Evolutionary conservation across 2,113 vertebrate species (phyloP), one percentile per base, ranked within the genome.

Genomic region (Gymnorhina tibicen): DNA sequence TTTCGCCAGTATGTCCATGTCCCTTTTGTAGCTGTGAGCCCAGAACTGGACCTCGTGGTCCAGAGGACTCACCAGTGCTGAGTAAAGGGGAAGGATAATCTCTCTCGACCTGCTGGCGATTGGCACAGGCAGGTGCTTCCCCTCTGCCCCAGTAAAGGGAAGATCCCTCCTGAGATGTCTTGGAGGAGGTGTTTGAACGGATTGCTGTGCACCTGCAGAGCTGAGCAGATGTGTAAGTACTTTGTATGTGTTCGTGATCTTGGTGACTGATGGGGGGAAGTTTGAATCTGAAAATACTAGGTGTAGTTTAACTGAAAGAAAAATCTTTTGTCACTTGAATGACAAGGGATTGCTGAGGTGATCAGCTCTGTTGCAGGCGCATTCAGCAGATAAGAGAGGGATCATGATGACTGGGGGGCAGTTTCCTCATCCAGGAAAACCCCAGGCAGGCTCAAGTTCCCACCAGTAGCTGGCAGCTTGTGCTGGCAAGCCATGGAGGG

Each of bases 351-450:
- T 55, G 13, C 27, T 50, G 42, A 58, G 42, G 42, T 33, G 10
- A 42, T 50, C 10, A 37, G 22, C 18, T 77, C 8, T 27, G 15
- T 24, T 42, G 32, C 35, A 58, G 27, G 18, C 10, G 50, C 7
- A 3, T 64, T 50, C 27, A 64, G 35, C 42, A 77, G 49, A 9
- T 33, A 16, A 63, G 46, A 4, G 2, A 42, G 32, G 27, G 10
- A 56, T 64, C 27, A 12, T 5, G 10, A 19, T 56, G 42, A 20
- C 0, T 3, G 0, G 12, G 11, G 26, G 3, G 1, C 7, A 46
- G 49, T 70, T 64, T 64, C 19, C 16, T 58, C 56, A 37, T 32
- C 17, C 0, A 0, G n/a, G 20, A 46, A 52, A 69, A 69, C 10
- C 21, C 11, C 32, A 35, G 16, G 17, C 12, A 69, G 55, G 63